Conservation (phyloP, 2,888 invertebrate genomes). For the Pseudoips prasinana region DNA sequence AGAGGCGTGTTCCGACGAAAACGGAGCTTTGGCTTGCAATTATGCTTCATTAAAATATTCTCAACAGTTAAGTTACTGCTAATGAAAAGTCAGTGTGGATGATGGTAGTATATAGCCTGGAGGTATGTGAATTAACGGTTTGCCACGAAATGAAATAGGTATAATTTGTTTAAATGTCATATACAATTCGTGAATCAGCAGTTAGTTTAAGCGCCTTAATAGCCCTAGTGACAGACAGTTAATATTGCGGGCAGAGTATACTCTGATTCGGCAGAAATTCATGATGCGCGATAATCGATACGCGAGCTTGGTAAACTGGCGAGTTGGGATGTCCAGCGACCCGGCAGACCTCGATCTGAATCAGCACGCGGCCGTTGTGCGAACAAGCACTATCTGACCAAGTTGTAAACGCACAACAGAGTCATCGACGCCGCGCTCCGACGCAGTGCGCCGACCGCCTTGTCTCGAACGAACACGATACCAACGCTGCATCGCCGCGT, state of each 20-base stretch:
- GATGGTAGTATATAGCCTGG: conserved; percentile 54
- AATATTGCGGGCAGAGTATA: conserved; percentile 42
- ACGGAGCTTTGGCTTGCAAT: conserved; percentile 37
- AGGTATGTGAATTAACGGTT: conserved; percentile 38
- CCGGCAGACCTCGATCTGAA: conserved; percentile 70
- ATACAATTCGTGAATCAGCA: background rate
- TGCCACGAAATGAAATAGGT: conserved; percentile 12
- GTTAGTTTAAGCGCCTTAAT: conserved; percentile 20
- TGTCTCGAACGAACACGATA: conserved; percentile 50
- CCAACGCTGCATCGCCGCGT: conserved; percentile 51
- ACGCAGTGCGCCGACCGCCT: conserved; percentile 33
- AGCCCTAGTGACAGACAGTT: conserved; percentile 13
- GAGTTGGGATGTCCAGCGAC: conserved; percentile 48
- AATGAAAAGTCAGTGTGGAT: conserved; percentile 65
- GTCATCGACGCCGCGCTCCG: conserved; percentile 29
- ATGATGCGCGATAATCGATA: conserved; percentile 58
- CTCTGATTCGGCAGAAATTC: conserved; percentile 48
- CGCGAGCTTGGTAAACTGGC: conserved; percentile 51
- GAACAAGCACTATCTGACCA: conserved; percentile 51
- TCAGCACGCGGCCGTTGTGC: conserved; percentile 64
- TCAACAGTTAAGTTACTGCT: conserved; percentile 64
- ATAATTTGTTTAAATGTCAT: conserved; percentile 12
- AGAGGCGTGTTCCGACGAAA: conserved; percentile 29
- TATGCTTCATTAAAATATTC: conserved; percentile 45
- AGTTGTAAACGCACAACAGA: conserved; percentile 47